A percentile compares a stretch with the other conserved stretches of the same genome.
phyloP scores from a whole-genome alignment of 2,113 vertebrate species.

The Pachyramphus minor region DNA sequence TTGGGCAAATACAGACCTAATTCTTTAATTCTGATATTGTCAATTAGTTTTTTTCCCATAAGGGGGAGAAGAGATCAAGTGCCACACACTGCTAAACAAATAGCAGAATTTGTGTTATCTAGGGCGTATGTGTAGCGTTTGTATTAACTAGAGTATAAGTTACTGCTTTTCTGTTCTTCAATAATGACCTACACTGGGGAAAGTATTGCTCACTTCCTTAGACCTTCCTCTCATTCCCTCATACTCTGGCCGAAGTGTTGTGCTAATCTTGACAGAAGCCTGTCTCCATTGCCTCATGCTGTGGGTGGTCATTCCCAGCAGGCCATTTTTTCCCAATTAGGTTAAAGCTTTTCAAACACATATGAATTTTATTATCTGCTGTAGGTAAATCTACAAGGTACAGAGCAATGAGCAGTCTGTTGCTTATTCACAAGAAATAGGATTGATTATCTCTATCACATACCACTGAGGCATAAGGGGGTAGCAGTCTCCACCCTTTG shows the following conservation, averaged over 20 bases:
- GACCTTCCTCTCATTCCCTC: neutral
- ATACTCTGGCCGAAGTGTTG: neutral
- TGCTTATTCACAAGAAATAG: neutral
- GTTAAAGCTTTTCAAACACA: neutral
- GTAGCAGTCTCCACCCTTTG: neutral
- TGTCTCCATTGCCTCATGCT: neutral
- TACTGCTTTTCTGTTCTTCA: neutral
- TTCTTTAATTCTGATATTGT: neutral
- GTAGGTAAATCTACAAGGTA: neutral
- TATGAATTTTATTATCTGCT: constrained; percentile 1
- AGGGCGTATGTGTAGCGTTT: neutral
- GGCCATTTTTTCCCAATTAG: accelerated
- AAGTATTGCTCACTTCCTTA: neutral
- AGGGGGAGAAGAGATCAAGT: neutral
- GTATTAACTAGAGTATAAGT: neutral
- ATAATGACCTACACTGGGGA: neutral
- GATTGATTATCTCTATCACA: neutral
- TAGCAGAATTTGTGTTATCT: neutral
- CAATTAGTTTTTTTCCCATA: neutral
- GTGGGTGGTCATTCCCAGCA: neutral
- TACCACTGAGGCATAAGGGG: neutral
- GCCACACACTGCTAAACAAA: neutral
- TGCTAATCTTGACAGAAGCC: neutral
- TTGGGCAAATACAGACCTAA: neutral
- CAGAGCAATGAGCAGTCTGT: neutral